Conservation (phyloP, 2,113 vertebrate species). For the Clarias magur region DNA sequence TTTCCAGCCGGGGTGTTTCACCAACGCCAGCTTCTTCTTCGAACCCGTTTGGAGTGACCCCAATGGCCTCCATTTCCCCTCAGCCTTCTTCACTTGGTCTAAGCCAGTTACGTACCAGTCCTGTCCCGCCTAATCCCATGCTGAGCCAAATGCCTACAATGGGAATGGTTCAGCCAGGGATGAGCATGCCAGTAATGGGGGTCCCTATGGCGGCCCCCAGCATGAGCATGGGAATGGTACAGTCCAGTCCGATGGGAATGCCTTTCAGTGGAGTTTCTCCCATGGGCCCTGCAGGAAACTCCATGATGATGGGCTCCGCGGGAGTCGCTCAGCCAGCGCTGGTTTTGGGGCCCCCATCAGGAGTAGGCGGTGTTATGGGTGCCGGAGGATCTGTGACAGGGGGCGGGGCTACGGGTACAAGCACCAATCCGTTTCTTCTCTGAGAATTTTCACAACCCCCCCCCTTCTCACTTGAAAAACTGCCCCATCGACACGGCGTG, state of each 20-base stretch:
- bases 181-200: slow-evolving; percentile 68
- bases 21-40: slow-evolving; percentile 67
- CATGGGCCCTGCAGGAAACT: slow-evolving; percentile 68
- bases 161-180: slow-evolving; percentile 68
- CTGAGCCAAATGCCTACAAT: slow-evolving; percentile 63
- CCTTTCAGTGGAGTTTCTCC: slow-evolving; percentile 76
- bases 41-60: slow-evolving; percentile 65
- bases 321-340: slow-evolving; percentile 73
- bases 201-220: slow-evolving; percentile 64
- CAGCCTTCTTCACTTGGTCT: slow-evolving; percentile 81
- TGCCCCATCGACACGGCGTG: slow-evolving; percentile 61
- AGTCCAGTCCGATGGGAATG: slow-evolving; percentile 79
- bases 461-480: slow-evolving; percentile 39
- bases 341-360: slow-evolving; percentile 77
- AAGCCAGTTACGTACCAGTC: slow-evolving; percentile 84
- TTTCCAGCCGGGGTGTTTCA: slow-evolving; percentile 75
- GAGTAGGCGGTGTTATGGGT: slow-evolving; percentile 69
- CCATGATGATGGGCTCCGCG: slow-evolving; percentile 68
- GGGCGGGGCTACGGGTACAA: slow-evolving; percentile 69
- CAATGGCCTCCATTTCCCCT: slow-evolving; percentile 71
- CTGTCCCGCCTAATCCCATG: slow-evolving; percentile 80
- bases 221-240: slow-evolving; percentile 75
- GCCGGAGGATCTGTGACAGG: slow-evolving; percentile 71
- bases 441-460: slow-evolving; percentile 64
- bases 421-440: slow-evolving; percentile 81